Evolutionary conservation across 2,888 invertebrate species (phyloP).

Genomic region (Antitype chi): DNA sequence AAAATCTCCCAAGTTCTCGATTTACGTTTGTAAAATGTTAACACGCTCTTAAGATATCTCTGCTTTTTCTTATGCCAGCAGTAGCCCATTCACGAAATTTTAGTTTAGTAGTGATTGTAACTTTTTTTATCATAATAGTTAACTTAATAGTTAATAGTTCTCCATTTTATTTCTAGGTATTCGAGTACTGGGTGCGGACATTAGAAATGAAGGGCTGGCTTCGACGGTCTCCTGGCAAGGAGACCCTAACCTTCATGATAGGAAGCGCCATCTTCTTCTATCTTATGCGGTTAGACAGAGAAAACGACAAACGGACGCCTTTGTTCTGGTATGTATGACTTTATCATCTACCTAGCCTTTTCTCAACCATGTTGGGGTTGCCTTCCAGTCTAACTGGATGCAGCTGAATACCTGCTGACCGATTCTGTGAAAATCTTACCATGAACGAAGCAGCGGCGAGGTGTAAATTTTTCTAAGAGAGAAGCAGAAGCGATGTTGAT

Average conservation of each 20-base stretch:
- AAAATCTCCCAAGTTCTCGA: too few species aligned
- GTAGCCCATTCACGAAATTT: too few species aligned
- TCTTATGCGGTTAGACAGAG: slow-evolving; percentile 85
- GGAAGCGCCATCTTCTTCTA: slow-evolving; percentile 89
- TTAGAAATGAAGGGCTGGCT: slow-evolving; percentile 88
- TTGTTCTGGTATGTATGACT: slow-evolving; percentile 83
- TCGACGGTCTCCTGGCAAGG: slow-evolving; percentile 82
- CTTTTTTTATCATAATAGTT: too few species aligned
- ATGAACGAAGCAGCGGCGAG: too few species aligned
- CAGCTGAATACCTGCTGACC: background rate
- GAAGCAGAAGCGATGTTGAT: too few species aligned
- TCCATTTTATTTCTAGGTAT: slow-evolving; percentile 76
- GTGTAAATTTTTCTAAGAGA: too few species aligned
- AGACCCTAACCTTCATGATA: slow-evolving; percentile 87
- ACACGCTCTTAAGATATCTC: too few species aligned
- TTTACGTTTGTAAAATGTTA: too few species aligned
- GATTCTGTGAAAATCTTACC: background rate
- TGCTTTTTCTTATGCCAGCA: too few species aligned
- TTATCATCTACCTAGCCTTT: background rate
- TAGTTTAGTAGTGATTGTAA: too few species aligned
- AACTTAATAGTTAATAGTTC: too few species aligned
- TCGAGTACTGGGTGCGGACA: slow-evolving; percentile 88
- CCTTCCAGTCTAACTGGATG: background rate
- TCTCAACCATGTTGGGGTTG: too few species aligned
- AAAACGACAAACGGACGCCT: slow-evolving; percentile 84